Evolutionary conservation across 2,888 invertebrate species (phyloP), one percentile per base, ranked within the genome.

Genomic region (Taphrorychus bicolor): DNA sequence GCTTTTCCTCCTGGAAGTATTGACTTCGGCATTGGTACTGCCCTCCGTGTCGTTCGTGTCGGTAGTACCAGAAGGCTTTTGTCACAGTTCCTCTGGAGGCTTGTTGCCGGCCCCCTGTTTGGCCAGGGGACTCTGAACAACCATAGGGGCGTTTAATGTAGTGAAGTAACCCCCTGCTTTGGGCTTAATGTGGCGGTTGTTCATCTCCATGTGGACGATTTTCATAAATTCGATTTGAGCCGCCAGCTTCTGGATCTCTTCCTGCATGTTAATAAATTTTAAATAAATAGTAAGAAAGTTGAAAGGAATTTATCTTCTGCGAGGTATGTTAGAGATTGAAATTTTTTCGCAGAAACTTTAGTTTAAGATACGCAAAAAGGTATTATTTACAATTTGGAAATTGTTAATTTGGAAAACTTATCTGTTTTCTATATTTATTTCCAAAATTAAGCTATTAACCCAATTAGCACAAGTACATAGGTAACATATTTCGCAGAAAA

Each of bases 201-300:
- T 93, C 86, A 93, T 90, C 83, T 94, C 93, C 95, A 95, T 95
- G 78, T 94, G 93, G 17, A 95, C 94, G 81, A 94, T 94, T 84
- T 94, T 94, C 93, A 95, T 94, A 82, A 93, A 93, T 82, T 95
- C 95, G 74, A 95, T 94, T 82, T 95, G 94, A 19, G 93, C 93
- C 0, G 95, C 95, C 71, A 95, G 83, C 80, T 94, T 95, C 77
- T 95, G 95, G 24, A 95, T 91, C 83, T 95, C 94, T 80, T 95
- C 95, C 93, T 94, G 81, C 3, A 62, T 48, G 11, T 32, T 11
- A 3, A 32, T 32, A 32, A 32, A 2, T 2, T 32, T 32, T 32
- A 32, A 32, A 32, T n/a, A 40, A 40, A 1, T 40, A 2, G 9
- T 40, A 2, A 7, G 32, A 32, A 7, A 9, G 32, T 9, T 7